phyloP scores from a whole-genome alignment of 2,888 invertebrate genomes.

The Ophioninae sp. region DNA sequence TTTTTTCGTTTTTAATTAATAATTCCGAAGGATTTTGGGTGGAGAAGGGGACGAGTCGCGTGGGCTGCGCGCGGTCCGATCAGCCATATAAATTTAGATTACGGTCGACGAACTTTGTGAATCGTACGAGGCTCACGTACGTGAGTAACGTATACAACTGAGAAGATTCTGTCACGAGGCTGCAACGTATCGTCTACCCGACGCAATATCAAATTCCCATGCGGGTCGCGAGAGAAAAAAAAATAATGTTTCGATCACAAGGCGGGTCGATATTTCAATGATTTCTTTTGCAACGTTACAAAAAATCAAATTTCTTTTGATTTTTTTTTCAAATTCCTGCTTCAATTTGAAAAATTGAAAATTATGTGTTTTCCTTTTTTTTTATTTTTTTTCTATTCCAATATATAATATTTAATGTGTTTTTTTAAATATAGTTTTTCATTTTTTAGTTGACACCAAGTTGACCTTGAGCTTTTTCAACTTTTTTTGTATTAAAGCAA shows the following conservation, averaged over 20 bases:
- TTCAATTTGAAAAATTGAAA: background rate
- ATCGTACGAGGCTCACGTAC: constrained; percentile 41
- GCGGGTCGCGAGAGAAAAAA: constrained; percentile 50
- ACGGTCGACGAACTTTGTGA: constrained; percentile 56
- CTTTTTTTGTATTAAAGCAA: too few relatives aligned
- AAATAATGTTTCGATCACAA: constrained; percentile 9
- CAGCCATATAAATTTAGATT: constrained; percentile 28
- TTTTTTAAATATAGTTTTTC: too few relatives aligned
- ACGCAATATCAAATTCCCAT: constrained; percentile 48
- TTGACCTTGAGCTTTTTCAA: too few relatives aligned
- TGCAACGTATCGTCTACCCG: constrained; percentile 26
- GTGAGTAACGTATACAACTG: constrained; percentile 13
- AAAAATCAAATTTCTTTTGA: background rate
- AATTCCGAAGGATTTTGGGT: constrained; percentile 30
- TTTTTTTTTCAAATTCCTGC: background rate
- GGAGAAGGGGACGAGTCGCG: constrained; percentile 1
- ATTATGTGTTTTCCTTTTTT: too few relatives aligned
- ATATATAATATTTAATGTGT: too few relatives aligned
- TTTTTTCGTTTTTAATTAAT: constrained; percentile 20
- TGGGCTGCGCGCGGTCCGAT: constrained; percentile 2
- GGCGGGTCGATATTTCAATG: background rate
- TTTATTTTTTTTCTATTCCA: too few relatives aligned
- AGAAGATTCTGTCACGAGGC: constrained; percentile 34
- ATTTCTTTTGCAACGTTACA: background rate
- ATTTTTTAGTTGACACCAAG: too few relatives aligned